Evolutionary conservation across 1,140 invertebrate genomes (phyloP).

Genomic region (Anthonomus grandis): DNA sequence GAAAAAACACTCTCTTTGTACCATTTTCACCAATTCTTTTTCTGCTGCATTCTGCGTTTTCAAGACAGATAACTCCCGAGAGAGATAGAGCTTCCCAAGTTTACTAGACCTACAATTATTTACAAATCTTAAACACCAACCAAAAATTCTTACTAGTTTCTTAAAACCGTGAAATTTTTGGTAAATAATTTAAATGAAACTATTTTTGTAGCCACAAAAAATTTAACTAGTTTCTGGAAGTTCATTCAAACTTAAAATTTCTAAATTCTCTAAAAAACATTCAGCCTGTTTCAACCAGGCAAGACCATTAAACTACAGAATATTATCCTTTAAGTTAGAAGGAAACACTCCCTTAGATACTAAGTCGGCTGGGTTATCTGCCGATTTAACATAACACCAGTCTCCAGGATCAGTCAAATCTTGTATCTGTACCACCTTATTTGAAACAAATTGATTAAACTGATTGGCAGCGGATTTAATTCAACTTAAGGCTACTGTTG

Average conservation of each 20-base stretch:
- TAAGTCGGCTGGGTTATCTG: constrained; percentile 24
- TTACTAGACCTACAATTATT: constrained; percentile 8
- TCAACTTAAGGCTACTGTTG: constrained; percentile 12
- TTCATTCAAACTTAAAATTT: not conserved
- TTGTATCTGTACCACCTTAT: constrained; percentile 12
- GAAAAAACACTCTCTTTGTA: constrained; percentile 7
- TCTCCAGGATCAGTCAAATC: not conserved
- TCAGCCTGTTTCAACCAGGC: not conserved
- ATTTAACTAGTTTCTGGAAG: no score
- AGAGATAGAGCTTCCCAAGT: not conserved
- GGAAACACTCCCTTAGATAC: constrained; percentile 34
- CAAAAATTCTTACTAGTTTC: constrained; percentile 14
- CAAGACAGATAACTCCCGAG: not conserved
- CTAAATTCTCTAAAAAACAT: not conserved
- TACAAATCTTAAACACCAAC: not conserved
- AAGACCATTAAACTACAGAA: not conserved
- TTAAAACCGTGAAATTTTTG: constrained; percentile 5
- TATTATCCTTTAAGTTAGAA: not conserved
- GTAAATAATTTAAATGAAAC: constrained; percentile 16
- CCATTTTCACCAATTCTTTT: constrained; percentile 15
- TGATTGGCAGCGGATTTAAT: constrained; percentile 1
- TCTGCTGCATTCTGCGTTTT: not conserved
- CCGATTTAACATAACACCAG: constrained; percentile 14
- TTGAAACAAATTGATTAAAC: constrained; percentile 17
- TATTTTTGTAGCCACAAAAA: not conserved